Evolutionary conservation across 1,140 invertebrate species (phyloP).

Genomic region (Lepidurus couesii): DNA sequence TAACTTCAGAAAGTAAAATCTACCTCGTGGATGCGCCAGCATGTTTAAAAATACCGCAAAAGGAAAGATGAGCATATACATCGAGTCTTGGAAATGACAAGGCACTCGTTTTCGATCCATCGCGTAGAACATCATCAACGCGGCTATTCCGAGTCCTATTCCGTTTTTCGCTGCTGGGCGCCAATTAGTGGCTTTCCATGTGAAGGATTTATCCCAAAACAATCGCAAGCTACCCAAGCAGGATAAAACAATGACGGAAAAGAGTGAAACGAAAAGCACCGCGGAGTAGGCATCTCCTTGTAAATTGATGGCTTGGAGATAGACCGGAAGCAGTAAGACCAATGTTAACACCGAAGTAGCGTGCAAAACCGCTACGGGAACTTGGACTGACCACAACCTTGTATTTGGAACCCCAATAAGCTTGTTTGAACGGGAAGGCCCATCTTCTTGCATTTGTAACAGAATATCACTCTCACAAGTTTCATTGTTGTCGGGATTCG

Average conservation of each 20-base stretch:
- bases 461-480: neutral
- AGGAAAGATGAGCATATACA: neutral
- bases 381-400: neutral
- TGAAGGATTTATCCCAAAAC: constrained; percentile 6
- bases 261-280: neutral
- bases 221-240: neutral
- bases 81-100: neutral
- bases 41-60: neutral
- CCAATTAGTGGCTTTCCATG: neutral
- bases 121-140: neutral
- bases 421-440: neutral
- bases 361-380: neutral
- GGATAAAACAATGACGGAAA: neutral
- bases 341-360: neutral
- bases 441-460: neutral
- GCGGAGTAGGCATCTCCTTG: constrained; percentile 13
- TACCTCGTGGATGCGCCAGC: neutral
- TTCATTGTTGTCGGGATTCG: neutral
- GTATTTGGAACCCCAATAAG: neutral
- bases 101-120: neutral
- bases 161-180: neutral
- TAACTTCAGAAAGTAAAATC: neutral
- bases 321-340: neutral
- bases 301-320: neutral
- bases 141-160: neutral